Base-by-base conservation (phyloP, 2,113 vertebrate genomes). In the Chaetodon auriga region DNA sequence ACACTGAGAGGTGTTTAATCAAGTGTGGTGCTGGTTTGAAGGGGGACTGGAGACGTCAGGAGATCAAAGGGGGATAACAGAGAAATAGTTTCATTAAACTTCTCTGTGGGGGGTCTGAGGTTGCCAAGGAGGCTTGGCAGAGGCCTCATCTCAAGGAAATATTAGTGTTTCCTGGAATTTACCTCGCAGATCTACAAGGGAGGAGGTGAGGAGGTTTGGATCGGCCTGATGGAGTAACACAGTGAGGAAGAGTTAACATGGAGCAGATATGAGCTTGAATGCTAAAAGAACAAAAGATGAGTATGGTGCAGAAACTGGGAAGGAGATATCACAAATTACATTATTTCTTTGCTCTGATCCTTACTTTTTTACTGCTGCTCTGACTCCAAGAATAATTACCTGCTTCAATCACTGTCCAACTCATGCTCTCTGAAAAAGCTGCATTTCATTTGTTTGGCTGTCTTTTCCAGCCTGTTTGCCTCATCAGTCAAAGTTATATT, bases 41-140 rank as follows among this genome's bases (percentile, higher is more conserved):
- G 46, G 66, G 54, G 74, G 45, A 19, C 61, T 55, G 73, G 30
- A 60, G 53, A 80, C 49, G 51, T 55, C 61, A 35, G 23, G 53
- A 83, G 66, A 45, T 76, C 72, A 80, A 57, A 69, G 16, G 21
- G 51, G 46, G 1, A 45, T 68, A 58, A 79, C 64, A 62, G 61
- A 49, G 35, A 71, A 87, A 87, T 74, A 1, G 74, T 79, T 84
- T 84, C 60, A 90, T 92, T 84, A 86, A 92, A 89, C 65, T 53
- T 82, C 80, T 61, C 84, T 36, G 48, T 51, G 48, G 82, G 87
- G n/a, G 49, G 19, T 45, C 21, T 38, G 45, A 54, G 58, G 68
- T 82, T 38, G 14, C 87, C 61, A 60, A 36, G 70, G 55, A 77
- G 19, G 36, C 36, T 21, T 71, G 60, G 41, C 43, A 62, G 11